Conservation (phyloP, 2,888 invertebrate genomes). For the Cheilosia scutellata region DNA sequence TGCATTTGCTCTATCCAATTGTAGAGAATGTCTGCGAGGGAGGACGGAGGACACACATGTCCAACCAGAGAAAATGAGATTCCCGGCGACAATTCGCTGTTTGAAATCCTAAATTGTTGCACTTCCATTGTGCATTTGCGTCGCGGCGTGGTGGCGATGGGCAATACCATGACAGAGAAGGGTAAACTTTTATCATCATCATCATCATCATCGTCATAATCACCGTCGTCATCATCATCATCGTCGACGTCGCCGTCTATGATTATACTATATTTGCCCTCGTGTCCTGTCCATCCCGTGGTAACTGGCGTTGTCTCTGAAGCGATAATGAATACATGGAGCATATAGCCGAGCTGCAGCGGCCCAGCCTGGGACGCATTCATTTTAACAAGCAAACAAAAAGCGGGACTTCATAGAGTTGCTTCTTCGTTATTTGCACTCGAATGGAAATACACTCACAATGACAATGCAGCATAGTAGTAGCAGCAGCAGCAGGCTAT, state of each 20-base stretch:
- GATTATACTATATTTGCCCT: constrained; percentile 48
- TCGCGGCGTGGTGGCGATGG: not conserved
- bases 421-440: constrained; percentile 60
- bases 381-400: constrained; percentile 69
- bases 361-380: constrained; percentile 48
- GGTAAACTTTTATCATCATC: constrained; percentile 54
- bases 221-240: not conserved
- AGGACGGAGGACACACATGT: constrained; percentile 2
- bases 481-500: constrained; percentile 23
- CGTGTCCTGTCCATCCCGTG: constrained; percentile 65
- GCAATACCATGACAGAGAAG: constrained; percentile 34
- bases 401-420: constrained; percentile 58
- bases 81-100: constrained; percentile 64
- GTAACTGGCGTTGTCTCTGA: constrained; percentile 52
- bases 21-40: not conserved
- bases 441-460: constrained; percentile 43
- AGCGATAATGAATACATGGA: constrained; percentile 66
- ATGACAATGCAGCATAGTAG: constrained; percentile 5
- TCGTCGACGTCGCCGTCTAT: not conserved
- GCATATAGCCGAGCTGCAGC: constrained; percentile 7
- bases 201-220: not conserved
- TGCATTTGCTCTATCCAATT: constrained; percentile 44
- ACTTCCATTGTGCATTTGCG: constrained; percentile 39
- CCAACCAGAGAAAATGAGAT: constrained; percentile 52
- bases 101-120: constrained; percentile 61